phyloP scores from a whole-genome alignment of 1,140 invertebrate species.

The Dinoponera quadriceps region DNA sequence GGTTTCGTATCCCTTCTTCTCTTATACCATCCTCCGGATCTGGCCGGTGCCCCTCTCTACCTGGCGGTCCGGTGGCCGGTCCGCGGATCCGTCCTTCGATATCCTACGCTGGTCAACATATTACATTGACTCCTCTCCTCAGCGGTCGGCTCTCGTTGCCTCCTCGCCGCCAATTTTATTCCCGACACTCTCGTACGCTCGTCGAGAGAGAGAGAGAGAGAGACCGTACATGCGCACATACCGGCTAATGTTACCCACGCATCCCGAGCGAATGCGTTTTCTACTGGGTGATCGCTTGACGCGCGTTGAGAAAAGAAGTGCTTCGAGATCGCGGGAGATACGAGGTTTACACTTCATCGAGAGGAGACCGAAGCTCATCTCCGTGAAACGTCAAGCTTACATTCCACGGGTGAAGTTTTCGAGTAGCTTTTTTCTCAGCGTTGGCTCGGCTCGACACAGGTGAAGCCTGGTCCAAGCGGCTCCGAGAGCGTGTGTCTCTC shows the following conservation, averaged over 20 bases:
- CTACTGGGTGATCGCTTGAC: not conserved
- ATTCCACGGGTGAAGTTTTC: no score
- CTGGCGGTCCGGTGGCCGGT: conserved; percentile 28
- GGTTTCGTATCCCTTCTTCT: conserved; percentile 75
- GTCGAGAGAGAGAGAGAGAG: not conserved
- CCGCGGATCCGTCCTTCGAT: conserved; percentile 53
- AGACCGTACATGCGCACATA: not conserved
- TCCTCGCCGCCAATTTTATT: conserved; percentile 43
- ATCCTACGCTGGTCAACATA: conserved; percentile 53
- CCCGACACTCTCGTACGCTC: not conserved
- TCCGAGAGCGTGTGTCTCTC: no score
- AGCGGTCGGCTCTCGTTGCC: not conserved
- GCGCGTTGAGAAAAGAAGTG: not conserved
- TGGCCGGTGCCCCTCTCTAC: conserved; percentile 68
- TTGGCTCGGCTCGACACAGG: no score
- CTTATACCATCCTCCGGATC: conserved; percentile 73
- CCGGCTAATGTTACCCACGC: not conserved
- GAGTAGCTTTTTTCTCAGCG: no score
- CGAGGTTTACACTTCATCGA: no score
- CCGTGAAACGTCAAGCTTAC: no score
- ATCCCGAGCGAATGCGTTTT: not conserved
- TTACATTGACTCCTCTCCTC: conserved; percentile 46
- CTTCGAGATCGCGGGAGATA: no score
- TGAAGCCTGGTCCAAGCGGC: no score
- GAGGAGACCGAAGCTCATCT: no score